Conservation (phyloP, 2,797 vertebrate species). For the Clarias platycephalus region DNA sequence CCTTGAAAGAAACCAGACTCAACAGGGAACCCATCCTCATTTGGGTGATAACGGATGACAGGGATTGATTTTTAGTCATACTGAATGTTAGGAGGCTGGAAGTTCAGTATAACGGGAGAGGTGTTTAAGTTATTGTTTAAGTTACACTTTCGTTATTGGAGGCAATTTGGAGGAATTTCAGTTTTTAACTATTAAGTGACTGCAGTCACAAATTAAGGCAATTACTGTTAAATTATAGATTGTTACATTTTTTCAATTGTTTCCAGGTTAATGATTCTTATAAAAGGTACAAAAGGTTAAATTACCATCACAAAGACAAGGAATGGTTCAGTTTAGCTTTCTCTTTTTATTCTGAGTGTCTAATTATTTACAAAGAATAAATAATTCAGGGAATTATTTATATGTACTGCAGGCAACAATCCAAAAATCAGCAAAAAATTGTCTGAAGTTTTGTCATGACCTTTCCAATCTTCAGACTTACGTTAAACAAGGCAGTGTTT, state of each 20-base stretch:
- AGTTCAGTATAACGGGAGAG: too few relatives aligned
- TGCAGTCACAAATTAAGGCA: background rate
- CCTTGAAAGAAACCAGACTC: too few relatives aligned
- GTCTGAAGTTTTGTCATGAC: background rate
- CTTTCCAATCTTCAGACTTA: background rate
- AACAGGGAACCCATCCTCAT: too few relatives aligned
- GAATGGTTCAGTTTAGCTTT: background rate
- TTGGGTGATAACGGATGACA: too few relatives aligned
- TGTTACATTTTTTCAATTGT: background rate
- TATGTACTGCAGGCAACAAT: background rate
- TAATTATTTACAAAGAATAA: background rate
- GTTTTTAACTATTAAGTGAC: too few relatives aligned
- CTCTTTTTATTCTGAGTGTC: background rate
- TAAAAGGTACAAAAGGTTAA: background rate
- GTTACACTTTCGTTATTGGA: too few relatives aligned
- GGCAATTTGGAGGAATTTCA: too few relatives aligned
- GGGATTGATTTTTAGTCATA: too few relatives aligned
- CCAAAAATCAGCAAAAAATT: background rate
- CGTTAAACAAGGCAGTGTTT: background rate
- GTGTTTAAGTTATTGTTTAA: too few relatives aligned
- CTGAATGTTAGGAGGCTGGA: too few relatives aligned
- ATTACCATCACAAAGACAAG: background rate
- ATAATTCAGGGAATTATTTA: background rate
- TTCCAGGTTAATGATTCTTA: background rate
- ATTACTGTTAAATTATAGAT: background rate